Percentiles rank a stretch among this genome's conserved stretches.
These are phyloP conservation scores for Zapus hudsonius DNA, from an alignment of 2,113 vertebrate species.

Conservation along the genomic window DNA sequence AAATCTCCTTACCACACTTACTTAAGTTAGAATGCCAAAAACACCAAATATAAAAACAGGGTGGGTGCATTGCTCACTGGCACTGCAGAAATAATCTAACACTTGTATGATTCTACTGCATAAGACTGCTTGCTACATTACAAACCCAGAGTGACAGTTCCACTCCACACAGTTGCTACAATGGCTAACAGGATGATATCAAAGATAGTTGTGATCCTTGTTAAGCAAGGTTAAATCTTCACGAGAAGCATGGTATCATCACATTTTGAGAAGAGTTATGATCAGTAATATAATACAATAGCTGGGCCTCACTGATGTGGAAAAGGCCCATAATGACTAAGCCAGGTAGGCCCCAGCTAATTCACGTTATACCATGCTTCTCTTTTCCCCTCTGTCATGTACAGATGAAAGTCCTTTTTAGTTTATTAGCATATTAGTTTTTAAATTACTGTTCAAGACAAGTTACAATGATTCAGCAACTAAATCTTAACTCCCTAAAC, in stretches of 20 bases:
- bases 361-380: slow-evolving; percentile 9
- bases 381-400: neutral
- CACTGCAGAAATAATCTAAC: slow-evolving; percentile 61
- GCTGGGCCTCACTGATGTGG: slow-evolving; percentile 48
- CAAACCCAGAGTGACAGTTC: neutral
- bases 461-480: slow-evolving; percentile 81
- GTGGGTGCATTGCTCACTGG: neutral
- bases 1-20: neutral
- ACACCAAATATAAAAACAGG: slow-evolving; percentile 15
- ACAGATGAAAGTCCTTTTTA: slow-evolving; percentile 31
- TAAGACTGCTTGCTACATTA: slow-evolving; percentile 26
- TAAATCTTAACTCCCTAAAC: slow-evolving; percentile 63
- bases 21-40: neutral
- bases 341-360: slow-evolving; percentile 74
- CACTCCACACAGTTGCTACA: neutral
- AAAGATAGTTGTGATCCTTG: slow-evolving; percentile 40
- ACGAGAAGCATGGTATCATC: neutral
- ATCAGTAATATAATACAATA: slow-evolving; percentile 38
- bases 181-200: slow-evolving; percentile 11
- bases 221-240: slow-evolving; percentile 17
- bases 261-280: slow-evolving; percentile 6
- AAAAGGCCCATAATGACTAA: slow-evolving; percentile 77
- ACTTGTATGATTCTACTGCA: slow-evolving; percentile 75
- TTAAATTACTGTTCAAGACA: slow-evolving; percentile 40
- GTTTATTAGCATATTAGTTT: slow-evolving; percentile 30